Evolutionary conservation across 2,113 vertebrate genomes (phyloP), one percentile per base, ranked within the genome.

Genomic region (Corythoichthys intestinalis): DNA sequence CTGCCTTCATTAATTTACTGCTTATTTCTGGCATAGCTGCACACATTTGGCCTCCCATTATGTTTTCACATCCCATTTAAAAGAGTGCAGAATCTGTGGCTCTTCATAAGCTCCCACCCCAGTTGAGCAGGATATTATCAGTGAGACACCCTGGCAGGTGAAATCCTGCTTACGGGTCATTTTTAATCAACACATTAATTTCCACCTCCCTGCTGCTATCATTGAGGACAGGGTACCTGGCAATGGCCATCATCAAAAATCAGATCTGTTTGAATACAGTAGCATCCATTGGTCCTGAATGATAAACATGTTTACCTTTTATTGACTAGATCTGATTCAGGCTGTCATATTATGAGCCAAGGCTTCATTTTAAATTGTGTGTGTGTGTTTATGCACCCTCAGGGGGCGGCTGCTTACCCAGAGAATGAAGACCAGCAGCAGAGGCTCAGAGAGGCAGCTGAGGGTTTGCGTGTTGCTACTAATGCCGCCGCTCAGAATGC

Each of bases 381-480:
- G n/a, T 6, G 15, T 67, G 56, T 76, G 50, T 2, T n/a, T 81
- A 11, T 44, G 5, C 65, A 1, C 71, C 59, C 52, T 14, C 85
- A 99, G 97, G 97, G 97, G 41, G 97, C 97, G 58, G 97, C 97
- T 39, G 97, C 96, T 38, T 96, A 98, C 79, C 97, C 97, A 3
- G 97, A 98, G 67, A 99, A 97, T 6, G 96, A 98, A 83, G 96
- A 98, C 84, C 97, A 99, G 67, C 97, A 98, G 79, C 97, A 98
- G 86, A 91, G 95, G 67, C 91, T 99, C 49, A 89, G 97, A 65
- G 97, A 99, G 82, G 97, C 97, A 2, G 97, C 97, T 0, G 97
- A 99, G 76, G 97, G 96, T 1, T 89, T 99, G 34, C 90, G 97
- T 0, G 97, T 99, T 17, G 97, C 97, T 53, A 99, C 97, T 54